Conservation (phyloP, 2,888 invertebrate species). For the Apodemia zela region DNA sequence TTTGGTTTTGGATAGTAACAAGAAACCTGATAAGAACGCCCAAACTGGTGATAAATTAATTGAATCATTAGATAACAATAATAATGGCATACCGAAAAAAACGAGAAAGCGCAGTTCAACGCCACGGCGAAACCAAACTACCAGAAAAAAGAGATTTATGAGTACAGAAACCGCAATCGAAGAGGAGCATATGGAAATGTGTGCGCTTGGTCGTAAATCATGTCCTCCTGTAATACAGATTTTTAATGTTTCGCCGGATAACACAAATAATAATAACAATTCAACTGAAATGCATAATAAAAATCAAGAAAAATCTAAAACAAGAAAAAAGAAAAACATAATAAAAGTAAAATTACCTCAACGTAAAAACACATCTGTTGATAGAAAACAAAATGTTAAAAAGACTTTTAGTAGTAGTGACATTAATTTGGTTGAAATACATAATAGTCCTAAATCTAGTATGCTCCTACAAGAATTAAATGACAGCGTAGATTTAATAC, state of each 20-base stretch:
- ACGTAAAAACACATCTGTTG: slow-evolving; percentile 43
- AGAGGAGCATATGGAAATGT: slow-evolving; percentile 54
- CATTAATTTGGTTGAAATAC: slow-evolving; percentile 53
- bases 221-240: slow-evolving; percentile 46
- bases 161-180: slow-evolving; percentile 45
- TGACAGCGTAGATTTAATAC: slow-evolving; percentile 60
- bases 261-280: slow-evolving; percentile 32
- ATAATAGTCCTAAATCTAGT: slow-evolving; percentile 35
- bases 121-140: slow-evolving; percentile 33
- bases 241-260: slow-evolving; percentile 33
- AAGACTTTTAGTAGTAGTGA: slow-evolving; percentile 33
- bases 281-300: slow-evolving; percentile 23
- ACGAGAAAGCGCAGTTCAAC: slow-evolving; percentile 36
- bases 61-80: slow-evolving; percentile 21
- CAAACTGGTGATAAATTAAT: slow-evolving; percentile 33
- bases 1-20: slow-evolving; percentile 60
- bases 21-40: slow-evolving; percentile 45
- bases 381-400: slow-evolving; percentile 26
- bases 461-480: slow-evolving; percentile 39
- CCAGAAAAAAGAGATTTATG: slow-evolving; percentile 24
- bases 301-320: slow-evolving; percentile 34
- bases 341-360: slow-evolving; percentile 67
- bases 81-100: slow-evolving; percentile 36
- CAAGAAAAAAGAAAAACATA: slow-evolving; percentile 54
- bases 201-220: slow-evolving; percentile 46